Evolutionary conservation across 2,888 invertebrate species (phyloP), one percentile per base, ranked within the genome.

Genomic region (Limnephilus lunatus): DNA sequence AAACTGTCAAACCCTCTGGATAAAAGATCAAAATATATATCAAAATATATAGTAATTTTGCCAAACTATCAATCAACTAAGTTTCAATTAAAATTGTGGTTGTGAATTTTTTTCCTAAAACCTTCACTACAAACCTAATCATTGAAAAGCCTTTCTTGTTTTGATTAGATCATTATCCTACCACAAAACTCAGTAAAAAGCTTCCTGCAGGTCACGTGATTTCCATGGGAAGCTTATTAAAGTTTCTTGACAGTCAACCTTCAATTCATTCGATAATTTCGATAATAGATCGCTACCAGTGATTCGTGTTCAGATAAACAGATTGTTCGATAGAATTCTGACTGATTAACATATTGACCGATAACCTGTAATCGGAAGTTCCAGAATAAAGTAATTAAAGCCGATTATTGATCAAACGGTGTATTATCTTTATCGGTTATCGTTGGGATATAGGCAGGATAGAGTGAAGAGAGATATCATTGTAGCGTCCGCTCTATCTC

Each of bases 401-500:
- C 25, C 68, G 68, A 68, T 68, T 68, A 68, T 68, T 68, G 68
- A 25, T 68, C 68, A 68, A 68, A 68, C 9, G 25, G n/a, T 19
- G 9, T 9, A 25, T 68, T 9, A 25, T 68, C 68, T 25, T 25
- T 68, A 68, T 68, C 68, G 68, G 25, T 9, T 68, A 25, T 68
- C 68, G 68, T 68, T 68, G 68, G 68, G 68, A 25, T 68, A 68
- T 68, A 25, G 68, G n/a, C 68, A 25, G 68, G 25, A 68, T 68
- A 7, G 68, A 68, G 68, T 68, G 25, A 83, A 83, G 35, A 25
- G 83, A 83, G 83, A 83, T 83, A 83, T 83, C 83, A 83, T 25
- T 83, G 32, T 83, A 83, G 32, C 86, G 48, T 15, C 1, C 30
- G 86, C 68, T 68, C n/a, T 68, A 68, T 68, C 68, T 68, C 68